These are phyloP conservation scores for Stomorhina lunata DNA, from an alignment of 2,888 invertebrate genomes.

Conservation along the genomic window DNA sequence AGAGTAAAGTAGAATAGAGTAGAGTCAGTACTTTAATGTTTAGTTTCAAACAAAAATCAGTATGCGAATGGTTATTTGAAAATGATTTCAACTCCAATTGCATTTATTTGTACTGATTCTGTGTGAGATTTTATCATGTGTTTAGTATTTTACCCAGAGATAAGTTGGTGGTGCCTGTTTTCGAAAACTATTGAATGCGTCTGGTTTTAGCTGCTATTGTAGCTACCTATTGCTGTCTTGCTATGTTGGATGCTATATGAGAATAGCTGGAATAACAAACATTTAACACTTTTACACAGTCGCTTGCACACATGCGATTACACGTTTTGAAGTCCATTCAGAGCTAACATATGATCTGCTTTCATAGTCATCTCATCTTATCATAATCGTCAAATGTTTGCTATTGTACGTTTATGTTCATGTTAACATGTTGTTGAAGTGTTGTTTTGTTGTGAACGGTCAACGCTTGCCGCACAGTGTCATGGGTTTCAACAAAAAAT, in stretches of 20 bases:
- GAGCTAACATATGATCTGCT: conserved; percentile 3
- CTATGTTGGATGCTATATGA: too few relatives aligned
- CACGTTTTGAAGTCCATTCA: background rate
- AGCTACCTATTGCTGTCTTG: too few relatives aligned
- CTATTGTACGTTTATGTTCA: conserved; percentile 49
- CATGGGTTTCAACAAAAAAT: background rate
- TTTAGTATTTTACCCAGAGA: background rate
- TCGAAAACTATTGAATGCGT: conserved; percentile 18
- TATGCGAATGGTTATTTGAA: conserved; percentile 12
- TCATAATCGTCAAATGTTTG: conserved; percentile 60
- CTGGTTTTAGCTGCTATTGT: background rate
- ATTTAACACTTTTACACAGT: conserved; percentile 23
- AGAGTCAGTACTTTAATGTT: too few relatives aligned
- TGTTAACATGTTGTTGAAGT: conserved; percentile 51
- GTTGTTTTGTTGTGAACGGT: conserved; percentile 36
- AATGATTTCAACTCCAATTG: conserved; percentile 21
- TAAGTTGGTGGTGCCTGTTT: conserved; percentile 22
- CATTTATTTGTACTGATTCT: background rate
- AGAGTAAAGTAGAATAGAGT: too few relatives aligned
- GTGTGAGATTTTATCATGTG: background rate
- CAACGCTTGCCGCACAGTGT: conserved; percentile 21
- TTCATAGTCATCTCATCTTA: conserved; percentile 42
- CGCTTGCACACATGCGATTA: background rate
- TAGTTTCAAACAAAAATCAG: background rate
- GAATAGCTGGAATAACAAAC: background rate